A percentile compares a stretch with the other conserved stretches of the same genome.
Evolutionary conservation across 2,888 invertebrate genomes (phyloP).

Genomic region (Cephus nigrinus): DNA sequence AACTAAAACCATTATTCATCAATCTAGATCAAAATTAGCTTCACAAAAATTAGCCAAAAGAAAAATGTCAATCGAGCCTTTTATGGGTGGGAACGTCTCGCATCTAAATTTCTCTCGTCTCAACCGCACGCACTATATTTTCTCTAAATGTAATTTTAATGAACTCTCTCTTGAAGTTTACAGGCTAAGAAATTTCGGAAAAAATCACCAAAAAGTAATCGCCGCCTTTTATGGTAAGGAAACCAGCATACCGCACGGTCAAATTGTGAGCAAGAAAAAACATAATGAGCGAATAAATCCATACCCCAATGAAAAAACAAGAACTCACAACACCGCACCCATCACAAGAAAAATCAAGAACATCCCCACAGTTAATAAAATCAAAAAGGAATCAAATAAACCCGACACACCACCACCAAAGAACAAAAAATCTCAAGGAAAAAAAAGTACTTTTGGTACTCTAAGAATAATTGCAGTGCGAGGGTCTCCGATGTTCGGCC

Average conservation of each 20-base stretch:
- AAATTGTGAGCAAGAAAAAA: background rate
- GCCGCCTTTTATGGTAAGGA: background rate
- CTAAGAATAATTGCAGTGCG: background rate
- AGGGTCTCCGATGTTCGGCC: background rate
- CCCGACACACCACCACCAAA: background rate
- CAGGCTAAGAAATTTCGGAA: background rate
- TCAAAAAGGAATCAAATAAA: background rate
- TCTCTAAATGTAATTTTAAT: background rate
- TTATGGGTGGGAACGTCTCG: background rate
- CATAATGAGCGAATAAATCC: background rate
- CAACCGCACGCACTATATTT: background rate
- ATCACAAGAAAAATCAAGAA: background rate
- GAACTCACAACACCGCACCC: background rate
- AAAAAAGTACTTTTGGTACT: constrained; percentile 1
- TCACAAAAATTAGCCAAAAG: background rate
- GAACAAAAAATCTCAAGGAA: background rate
- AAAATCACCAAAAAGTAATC: background rate
- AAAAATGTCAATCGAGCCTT: background rate
- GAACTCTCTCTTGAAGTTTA: background rate
- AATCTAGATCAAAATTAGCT: background rate
- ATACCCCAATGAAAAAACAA: background rate
- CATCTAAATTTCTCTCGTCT: background rate
- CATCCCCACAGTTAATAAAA: background rate
- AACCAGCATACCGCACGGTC: background rate
- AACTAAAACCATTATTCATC: background rate